Evolutionary conservation across 2,888 invertebrate genomes (phyloP).

Genomic region (Eilema griseolum): DNA sequence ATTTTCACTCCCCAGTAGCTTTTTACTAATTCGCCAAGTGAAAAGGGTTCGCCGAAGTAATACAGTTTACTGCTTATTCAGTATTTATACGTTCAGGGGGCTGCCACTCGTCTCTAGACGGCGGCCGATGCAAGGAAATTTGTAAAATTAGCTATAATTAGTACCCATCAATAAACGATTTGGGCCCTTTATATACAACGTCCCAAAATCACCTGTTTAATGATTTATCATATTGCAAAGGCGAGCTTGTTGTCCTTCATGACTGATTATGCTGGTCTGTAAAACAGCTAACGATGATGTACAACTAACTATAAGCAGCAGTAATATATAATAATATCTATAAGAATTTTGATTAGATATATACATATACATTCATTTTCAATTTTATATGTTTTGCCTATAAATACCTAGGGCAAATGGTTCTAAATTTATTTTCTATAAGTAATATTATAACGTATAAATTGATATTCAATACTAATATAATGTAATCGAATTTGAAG

Average conservation of each 20-base stretch:
- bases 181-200: slow-evolving; percentile 22
- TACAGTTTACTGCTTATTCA: slow-evolving; percentile 87
- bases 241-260: neutral
- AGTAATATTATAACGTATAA: slow-evolving; percentile 28
- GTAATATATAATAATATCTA: neutral
- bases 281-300: neutral
- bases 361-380: neutral
- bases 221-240: neutral
- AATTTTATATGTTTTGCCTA: neutral
- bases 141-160: slow-evolving; percentile 76
- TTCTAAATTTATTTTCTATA: neutral
- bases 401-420: neutral
- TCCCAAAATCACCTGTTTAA: neutral
- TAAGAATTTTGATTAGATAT: neutral
- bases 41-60: slow-evolving; percentile 87
- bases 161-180: slow-evolving; percentile 50
- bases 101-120: slow-evolving; percentile 77
- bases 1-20: slow-evolving; percentile 86
- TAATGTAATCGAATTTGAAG: slow-evolving; percentile 50
- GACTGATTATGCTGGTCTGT: neutral
- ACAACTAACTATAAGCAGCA: neutral
- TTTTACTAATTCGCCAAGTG: slow-evolving; percentile 88
- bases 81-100: slow-evolving; percentile 85
- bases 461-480: slow-evolving; percentile 52
- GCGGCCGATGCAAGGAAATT: slow-evolving; percentile 77